phyloP scores from a whole-genome alignment of 1,140 invertebrate genomes.

The Phocides pigmalion region DNA sequence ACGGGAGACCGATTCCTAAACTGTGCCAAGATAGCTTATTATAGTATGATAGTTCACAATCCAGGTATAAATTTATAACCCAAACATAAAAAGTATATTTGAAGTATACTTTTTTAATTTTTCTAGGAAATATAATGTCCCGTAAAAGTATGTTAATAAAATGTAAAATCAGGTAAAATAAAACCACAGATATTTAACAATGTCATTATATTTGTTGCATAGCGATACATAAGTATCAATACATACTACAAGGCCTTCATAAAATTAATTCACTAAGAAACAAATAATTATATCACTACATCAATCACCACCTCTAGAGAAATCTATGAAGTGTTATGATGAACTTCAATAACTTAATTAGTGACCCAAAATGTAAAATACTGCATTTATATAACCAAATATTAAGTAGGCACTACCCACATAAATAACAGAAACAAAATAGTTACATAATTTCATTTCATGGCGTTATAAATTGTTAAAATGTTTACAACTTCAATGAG shows the following conservation, averaged over 20 bases:
- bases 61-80: too few relatives aligned
- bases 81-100: too few relatives aligned
- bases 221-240: constrained; percentile 7
- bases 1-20: too few relatives aligned
- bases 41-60: too few relatives aligned
- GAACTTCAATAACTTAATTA: constrained; percentile 20
- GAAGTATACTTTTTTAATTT: too few relatives aligned
- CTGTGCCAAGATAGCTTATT: too few relatives aligned
- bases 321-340: constrained; percentile 21
- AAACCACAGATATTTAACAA: constrained; percentile 18
- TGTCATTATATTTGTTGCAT: constrained; percentile 19
- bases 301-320: constrained; percentile 15
- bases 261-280: constrained; percentile 15
- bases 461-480: constrained; percentile 2
- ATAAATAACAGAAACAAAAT: constrained; percentile 4
- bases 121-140: too few relatives aligned
- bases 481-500: not conserved
- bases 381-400: constrained; percentile 12
- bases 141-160: too few relatives aligned
- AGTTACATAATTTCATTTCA: constrained; percentile 18
- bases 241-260: constrained; percentile 4
- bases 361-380: constrained; percentile 22
- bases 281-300: constrained; percentile 24
- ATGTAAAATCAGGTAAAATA: not conserved
- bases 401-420: constrained; percentile 1